These are phyloP conservation scores for Byasa hedistus DNA, from an alignment of 2,888 invertebrate genomes.

Conservation along the genomic window DNA sequence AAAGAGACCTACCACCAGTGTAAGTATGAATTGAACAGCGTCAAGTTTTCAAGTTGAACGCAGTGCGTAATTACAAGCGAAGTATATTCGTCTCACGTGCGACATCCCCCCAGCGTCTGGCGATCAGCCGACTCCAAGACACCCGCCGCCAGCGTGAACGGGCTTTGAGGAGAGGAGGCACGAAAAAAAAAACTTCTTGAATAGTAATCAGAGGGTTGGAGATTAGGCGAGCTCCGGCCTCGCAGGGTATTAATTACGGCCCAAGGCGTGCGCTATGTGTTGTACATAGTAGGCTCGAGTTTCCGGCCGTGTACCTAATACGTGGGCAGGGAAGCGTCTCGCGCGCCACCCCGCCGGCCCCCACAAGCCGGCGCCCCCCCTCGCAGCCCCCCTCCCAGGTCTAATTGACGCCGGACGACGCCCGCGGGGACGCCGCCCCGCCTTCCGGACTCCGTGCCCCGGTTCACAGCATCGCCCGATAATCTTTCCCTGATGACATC, in stretches of 20 bases:
- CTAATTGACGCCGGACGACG: constrained; percentile 75
- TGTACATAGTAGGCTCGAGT: constrained; percentile 63
- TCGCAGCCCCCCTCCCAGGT: constrained; percentile 42
- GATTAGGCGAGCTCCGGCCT: constrained; percentile 46
- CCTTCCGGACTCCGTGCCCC: constrained; percentile 59
- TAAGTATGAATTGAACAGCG: too few relatives aligned
- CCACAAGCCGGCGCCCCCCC: constrained; percentile 41
- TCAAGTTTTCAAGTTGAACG: too few relatives aligned
- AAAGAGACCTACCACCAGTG: too few relatives aligned
- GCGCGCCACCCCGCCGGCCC: constrained; percentile 45
- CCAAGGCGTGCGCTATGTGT: constrained; percentile 48
- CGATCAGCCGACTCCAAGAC: constrained; percentile 17
- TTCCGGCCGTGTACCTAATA: constrained; percentile 67
- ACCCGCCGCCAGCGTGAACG: constrained; percentile 46
- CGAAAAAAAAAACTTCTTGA: constrained; percentile 46
- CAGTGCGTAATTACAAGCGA: too few relatives aligned
- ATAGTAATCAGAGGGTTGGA: constrained; percentile 43
- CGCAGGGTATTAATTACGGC: constrained; percentile 67
- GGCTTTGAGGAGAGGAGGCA: constrained; percentile 36
- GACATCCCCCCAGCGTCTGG: constrained; percentile 32
- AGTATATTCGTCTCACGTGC: constrained; percentile 43
- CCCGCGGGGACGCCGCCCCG: constrained; percentile 66
- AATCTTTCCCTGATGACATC: constrained; percentile 75
- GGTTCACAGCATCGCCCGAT: constrained; percentile 74
- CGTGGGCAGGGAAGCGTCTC: constrained; percentile 50